Base-by-base conservation (phyloP, 2,888 invertebrate species). In the Harpagoxenus sublaevis region DNA sequence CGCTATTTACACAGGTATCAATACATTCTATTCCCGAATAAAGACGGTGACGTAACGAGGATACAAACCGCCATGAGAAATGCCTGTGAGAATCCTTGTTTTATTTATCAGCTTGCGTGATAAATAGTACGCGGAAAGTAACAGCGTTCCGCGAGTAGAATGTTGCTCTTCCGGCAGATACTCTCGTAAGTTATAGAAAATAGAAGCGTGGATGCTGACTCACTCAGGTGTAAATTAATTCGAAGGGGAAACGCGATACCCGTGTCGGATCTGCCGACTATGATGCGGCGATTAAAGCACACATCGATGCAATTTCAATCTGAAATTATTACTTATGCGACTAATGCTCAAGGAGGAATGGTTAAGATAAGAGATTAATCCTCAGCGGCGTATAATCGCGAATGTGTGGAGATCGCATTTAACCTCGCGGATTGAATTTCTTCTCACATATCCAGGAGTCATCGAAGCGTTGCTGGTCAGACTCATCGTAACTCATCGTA, bases 341-440 rank as follows among this genome's bases (percentile, higher is more conserved):
- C 23, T 45, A 10, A 35, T 48, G 2, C 42, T 63, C 77, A 77
- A 81, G 48, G 53, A 66, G 57, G 39, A 28, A 66, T 39, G 12
- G 28, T 83, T 48, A 23, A 66, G 65, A 83, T 65, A 28, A 57
- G 81, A 66, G 39, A 68, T 53, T 57, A 48, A 83, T 78, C 53
- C 39, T 55, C 42, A 31, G 28, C 10, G 10, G 28, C 10, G 10
- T 23, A 8, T 53, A 51, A 77, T 68, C 18, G 28, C 60, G 55
- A 45, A 23, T 23, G 23, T 5, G 3, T 51, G 66, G 51, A 53
- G 53, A 9, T 53, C 66, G 48, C 62, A 42, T 78, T 63, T 82
- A 86, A 79, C 88, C 89, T 89, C 87, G 85, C 53, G 45, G 75
- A 55, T 86, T 79, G 51, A 82, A 77, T 88, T 88, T 83, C 83